Evolutionary conservation across 2,888 invertebrate species (phyloP).

Genomic region (Dromius quadrimaculatus): DNA sequence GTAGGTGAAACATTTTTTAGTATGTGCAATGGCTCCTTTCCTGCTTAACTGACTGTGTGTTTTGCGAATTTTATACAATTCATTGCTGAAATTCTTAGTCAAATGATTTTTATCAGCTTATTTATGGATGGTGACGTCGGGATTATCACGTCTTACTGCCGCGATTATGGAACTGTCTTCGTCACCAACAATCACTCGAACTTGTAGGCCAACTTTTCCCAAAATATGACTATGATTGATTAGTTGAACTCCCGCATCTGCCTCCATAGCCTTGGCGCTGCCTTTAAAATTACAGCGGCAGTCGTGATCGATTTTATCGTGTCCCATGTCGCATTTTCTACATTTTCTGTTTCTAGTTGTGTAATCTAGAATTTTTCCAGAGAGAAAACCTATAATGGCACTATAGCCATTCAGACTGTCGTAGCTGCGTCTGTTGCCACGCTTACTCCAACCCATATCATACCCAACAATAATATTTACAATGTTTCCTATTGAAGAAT

Average conservation of each 20-base stretch:
- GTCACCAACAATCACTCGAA: not conserved
- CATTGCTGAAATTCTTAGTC: conserved; percentile 54
- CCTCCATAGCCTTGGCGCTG: conserved; percentile 60
- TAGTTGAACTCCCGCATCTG: no score
- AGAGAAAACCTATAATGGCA: no score
- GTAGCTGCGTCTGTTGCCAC: not conserved
- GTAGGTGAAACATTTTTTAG: conserved; percentile 56
- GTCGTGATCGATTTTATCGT: conserved; percentile 56
- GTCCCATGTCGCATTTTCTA: not conserved
- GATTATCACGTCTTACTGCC: no score
- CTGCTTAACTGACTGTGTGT: conserved; percentile 47
- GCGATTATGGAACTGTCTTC: not conserved
- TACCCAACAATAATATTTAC: not conserved
- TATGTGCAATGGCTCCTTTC: conserved; percentile 53
- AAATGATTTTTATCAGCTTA: conserved; percentile 54
- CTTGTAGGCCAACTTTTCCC: not conserved
- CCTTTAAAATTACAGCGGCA: conserved; percentile 57
- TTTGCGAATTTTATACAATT: conserved; percentile 54
- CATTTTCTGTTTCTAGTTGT: no score
- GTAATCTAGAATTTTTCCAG: no score
- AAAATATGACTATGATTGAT: not conserved
- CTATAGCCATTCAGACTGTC: not conserved
- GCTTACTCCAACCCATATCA: not conserved
- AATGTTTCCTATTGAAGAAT: not conserved
- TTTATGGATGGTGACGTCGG: not conserved